Conservation (phyloP, 2,113 vertebrate species). For the Neogobius melanostomus region DNA sequence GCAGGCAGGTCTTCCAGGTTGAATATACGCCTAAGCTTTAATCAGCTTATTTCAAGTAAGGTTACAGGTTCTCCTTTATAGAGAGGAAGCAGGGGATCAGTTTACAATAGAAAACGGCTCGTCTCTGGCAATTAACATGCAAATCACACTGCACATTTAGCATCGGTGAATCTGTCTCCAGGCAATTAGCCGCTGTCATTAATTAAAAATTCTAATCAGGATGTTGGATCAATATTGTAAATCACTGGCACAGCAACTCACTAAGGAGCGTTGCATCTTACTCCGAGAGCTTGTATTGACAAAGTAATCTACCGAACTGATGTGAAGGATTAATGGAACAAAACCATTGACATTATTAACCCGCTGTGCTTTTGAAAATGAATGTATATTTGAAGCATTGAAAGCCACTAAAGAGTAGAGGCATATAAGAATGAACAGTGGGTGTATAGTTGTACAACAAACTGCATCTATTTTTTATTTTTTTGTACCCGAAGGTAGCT, state of each 20-base stretch:
- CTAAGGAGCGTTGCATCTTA: conserved; percentile 55
- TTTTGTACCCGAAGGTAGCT: conserved; percentile 34
- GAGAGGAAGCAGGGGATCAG: too few relatives aligned
- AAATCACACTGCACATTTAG: conserved; percentile 67
- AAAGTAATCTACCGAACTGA: conserved; percentile 53
- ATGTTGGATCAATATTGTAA: conserved; percentile 72
- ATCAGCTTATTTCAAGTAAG: too few relatives aligned
- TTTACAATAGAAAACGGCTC: conserved; percentile 28
- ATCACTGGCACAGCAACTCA: conserved; percentile 54
- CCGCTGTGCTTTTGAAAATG: not conserved
- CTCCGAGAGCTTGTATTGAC: conserved; percentile 48
- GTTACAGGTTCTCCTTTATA: too few relatives aligned
- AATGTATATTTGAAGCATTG: not conserved
- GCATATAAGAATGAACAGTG: conserved; percentile 13
- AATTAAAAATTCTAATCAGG: conserved; percentile 79
- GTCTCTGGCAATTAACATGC: conserved; percentile 67
- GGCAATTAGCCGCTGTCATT: conserved; percentile 75
- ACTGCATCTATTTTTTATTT: not conserved
- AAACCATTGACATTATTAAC: conserved; percentile 26
- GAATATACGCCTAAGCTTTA: too few relatives aligned
- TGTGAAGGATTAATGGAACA: conserved; percentile 49
- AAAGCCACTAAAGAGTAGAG: not conserved
- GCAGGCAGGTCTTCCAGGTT: too few relatives aligned
- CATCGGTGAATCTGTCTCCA: conserved; percentile 59
- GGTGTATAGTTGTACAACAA: conserved; percentile 12